Conservation (phyloP, 2,888 invertebrate genomes). For the Macrophya annulata region DNA sequence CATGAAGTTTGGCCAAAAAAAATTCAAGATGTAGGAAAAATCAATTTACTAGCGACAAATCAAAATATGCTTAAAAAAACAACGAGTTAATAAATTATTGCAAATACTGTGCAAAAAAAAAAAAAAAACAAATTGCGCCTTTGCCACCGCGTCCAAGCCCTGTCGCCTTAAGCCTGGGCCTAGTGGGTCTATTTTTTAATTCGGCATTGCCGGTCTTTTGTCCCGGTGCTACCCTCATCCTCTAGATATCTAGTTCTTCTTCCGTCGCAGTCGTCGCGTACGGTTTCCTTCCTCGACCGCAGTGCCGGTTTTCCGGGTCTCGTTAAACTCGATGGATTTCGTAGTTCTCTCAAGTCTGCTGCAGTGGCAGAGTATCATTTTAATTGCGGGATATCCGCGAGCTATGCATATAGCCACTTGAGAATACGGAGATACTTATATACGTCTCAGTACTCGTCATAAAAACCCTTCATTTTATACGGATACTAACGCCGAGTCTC, state of each 20-base stretch:
- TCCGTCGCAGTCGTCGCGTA: conserved; percentile 9
- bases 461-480: neutral
- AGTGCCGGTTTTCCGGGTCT: conserved; percentile 16
- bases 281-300: conserved; percentile 26
- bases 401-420: conserved; percentile 2
- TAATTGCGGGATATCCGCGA: conserved; percentile 44
- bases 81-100: too few species aligned
- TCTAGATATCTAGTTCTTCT: neutral
- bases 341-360: neutral
- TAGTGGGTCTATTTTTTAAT: neutral
- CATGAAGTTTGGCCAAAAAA: too few species aligned
- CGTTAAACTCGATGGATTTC: conserved; percentile 42
- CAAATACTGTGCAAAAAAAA: too few species aligned
- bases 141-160: too few species aligned
- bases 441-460: neutral
- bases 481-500: neutral
- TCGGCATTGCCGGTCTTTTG: neutral
- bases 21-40: too few species aligned
- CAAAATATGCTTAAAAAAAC: too few species aligned
- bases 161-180: too few species aligned
- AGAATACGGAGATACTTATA: conserved; percentile 4
- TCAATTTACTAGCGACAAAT: too few species aligned
- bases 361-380: conserved; percentile 13
- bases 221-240: conserved; percentile 11
- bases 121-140: too few species aligned